These are phyloP conservation scores for Sogatella furcifera DNA, from an alignment of 1,140 invertebrate genomes.

Conservation along the genomic window DNA sequence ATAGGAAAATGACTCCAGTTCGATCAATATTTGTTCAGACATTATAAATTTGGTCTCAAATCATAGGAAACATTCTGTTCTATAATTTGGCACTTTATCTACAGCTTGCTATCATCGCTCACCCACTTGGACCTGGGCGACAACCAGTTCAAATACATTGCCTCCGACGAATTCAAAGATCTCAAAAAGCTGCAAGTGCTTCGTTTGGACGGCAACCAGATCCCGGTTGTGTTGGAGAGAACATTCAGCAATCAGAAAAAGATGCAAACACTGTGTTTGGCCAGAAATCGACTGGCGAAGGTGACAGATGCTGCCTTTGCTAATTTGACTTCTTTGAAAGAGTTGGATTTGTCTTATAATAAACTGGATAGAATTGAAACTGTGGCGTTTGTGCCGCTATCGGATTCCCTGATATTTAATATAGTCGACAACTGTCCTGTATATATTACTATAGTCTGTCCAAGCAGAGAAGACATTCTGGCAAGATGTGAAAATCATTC, in stretches of 20 bases:
- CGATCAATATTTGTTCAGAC: no score
- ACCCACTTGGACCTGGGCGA: conserved; percentile 60
- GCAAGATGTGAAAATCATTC: no score
- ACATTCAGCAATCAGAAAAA: conserved; percentile 43
- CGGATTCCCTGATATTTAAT: conserved; percentile 47
- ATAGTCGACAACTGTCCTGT: no score
- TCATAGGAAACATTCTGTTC: no score
- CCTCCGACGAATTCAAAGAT: conserved; percentile 58
- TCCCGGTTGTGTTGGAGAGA: conserved; percentile 59
- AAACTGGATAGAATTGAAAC: conserved; percentile 53
- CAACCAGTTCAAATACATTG: conserved; percentile 65
- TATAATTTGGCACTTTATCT: no score
- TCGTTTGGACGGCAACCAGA: conserved; percentile 60
- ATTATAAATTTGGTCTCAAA: no score
- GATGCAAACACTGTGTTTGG: conserved; percentile 42
- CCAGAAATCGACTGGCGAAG: conserved; percentile 59
- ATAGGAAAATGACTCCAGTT: no score
- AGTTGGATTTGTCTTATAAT: conserved; percentile 62
- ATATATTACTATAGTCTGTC: no score
- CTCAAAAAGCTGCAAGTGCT: conserved; percentile 53
- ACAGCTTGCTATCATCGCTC: conserved; percentile 54
- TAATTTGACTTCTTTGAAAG: conserved; percentile 49
- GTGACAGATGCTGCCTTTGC: conserved; percentile 55
- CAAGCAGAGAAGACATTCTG: no score
- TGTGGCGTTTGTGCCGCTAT: conserved; percentile 43